Conservation (phyloP, 2,888 invertebrate genomes). For the Andrena marginata region DNA sequence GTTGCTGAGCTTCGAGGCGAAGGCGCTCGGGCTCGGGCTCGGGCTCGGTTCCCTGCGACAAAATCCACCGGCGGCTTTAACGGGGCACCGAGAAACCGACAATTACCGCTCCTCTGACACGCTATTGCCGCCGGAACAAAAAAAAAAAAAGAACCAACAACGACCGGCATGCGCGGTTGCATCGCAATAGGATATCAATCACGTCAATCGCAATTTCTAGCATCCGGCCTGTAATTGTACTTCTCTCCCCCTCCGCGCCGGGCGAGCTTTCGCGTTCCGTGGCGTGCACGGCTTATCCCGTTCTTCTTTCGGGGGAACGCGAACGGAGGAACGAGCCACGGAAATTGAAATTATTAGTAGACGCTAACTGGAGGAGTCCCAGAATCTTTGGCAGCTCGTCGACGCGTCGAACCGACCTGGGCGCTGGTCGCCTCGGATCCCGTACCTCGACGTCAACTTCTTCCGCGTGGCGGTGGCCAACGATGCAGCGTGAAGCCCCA, state of each 20-base stretch:
- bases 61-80: background rate
- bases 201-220: constrained; percentile 67
- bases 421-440: too few relatives aligned
- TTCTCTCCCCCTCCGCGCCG: constrained; percentile 35
- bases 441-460: too few relatives aligned
- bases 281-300: background rate
- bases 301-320: too few relatives aligned
- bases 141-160: constrained; percentile 47
- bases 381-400: too few relatives aligned
- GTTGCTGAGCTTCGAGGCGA: constrained; percentile 81
- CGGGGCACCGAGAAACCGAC: background rate
- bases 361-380: too few relatives aligned
- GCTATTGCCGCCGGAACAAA: constrained; percentile 29
- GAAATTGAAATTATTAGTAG: too few relatives aligned
- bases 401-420: too few relatives aligned
- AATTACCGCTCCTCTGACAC: constrained; percentile 14
- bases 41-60: constrained; percentile 62
- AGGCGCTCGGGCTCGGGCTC: constrained; percentile 68
- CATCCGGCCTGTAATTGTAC: constrained; percentile 60
- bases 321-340: too few relatives aligned
- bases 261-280: constrained; percentile 44
- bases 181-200: constrained; percentile 63
- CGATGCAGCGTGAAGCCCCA: too few relatives aligned
- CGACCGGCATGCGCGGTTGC: constrained; percentile 39
- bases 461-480: too few relatives aligned